Evolutionary conservation across 2,797 vertebrate genomes (phyloP).

Genomic region (Telmatherina bonti): DNA sequence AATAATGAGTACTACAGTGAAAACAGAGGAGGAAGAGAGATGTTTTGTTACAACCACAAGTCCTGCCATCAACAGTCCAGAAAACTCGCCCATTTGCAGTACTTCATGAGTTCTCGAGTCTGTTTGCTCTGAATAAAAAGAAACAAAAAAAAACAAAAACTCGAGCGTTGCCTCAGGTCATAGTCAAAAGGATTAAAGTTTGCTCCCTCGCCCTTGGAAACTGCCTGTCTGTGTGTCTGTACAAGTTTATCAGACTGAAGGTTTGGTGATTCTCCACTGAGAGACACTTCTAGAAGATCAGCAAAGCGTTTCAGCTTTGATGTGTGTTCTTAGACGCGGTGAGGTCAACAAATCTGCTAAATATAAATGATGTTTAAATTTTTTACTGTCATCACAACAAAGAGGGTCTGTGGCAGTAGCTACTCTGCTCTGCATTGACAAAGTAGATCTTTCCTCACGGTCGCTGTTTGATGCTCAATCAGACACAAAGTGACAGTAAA

Average conservation of each 20-base stretch:
- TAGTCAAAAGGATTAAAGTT: conserved; percentile 30
- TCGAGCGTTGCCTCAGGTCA: conserved; percentile 6
- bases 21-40: neutral
- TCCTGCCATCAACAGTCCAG: too few species aligned
- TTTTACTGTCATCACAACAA: neutral
- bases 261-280: conserved; percentile 19
- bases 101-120: neutral
- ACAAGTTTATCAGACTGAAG: conserved; percentile 30
- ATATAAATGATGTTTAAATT: too few species aligned
- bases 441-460: neutral
- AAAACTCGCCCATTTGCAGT: conserved; percentile 1
- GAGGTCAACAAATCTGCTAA: neutral
- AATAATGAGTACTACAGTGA: neutral
- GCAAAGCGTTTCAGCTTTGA: conserved; percentile 9
- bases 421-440: neutral
- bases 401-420: neutral
- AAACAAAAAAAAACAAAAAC: conserved; percentile 7
- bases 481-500: conserved; percentile 11
- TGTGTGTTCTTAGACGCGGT: neutral
- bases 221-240: conserved; percentile 19
- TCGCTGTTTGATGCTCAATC: neutral
- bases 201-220: conserved; percentile 4
- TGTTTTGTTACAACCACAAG: neutral
- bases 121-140: conserved; percentile 5
- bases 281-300: conserved; percentile 30